Evolutionary conservation across 2,797 vertebrate genomes (phyloP), one percentile per base, ranked within the genome.

Genomic region (Perodicticus potto): DNA sequence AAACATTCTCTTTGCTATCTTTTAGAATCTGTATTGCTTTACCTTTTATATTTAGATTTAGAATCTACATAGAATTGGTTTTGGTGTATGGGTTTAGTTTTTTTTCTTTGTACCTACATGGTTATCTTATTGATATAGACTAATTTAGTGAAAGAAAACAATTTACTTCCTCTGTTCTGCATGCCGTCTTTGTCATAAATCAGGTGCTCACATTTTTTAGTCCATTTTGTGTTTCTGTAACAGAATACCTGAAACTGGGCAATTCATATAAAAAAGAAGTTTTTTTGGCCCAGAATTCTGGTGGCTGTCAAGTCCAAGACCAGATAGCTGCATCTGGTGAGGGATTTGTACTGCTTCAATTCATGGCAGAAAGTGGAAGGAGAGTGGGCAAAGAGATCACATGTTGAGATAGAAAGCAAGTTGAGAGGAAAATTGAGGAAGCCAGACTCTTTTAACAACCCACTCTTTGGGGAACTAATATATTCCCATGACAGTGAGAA

Each of bases 1-100:
- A 77, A 82, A 57, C 22, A 77, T 86, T 59, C 20, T 85, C 20
- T 10, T 65, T 83, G 10, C 34, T 94, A 40, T 37, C 43, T 86
- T 94, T 82, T 49, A 82, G 69, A 86, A 63, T 81, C 22, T 45
- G 29, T 59, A 72, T 86, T 63, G 55, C 27, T 70, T 94, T 59
- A 17, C 23, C n/a, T 89, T 77, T 40, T 81, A 27, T 27, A 53
- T 83, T 82, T 77, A 83, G 23, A 92, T 61, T 91, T 74, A 45
- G 2, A 86, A 13, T 43, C 43, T 1, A 4, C 7, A 34, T 20
- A 63, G 22, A 72, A 67, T 74, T 84, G 34, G 37, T 80, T 93
- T 61, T 73, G 5, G 3, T 78, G 22, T 73, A 29, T 73, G 1
- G 37, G 7, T 74, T 74, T 91, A 80, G 37, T 43, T 82, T 61